Conservation (phyloP, 2,888 invertebrate genomes). For the Epistrophe eligans region DNA sequence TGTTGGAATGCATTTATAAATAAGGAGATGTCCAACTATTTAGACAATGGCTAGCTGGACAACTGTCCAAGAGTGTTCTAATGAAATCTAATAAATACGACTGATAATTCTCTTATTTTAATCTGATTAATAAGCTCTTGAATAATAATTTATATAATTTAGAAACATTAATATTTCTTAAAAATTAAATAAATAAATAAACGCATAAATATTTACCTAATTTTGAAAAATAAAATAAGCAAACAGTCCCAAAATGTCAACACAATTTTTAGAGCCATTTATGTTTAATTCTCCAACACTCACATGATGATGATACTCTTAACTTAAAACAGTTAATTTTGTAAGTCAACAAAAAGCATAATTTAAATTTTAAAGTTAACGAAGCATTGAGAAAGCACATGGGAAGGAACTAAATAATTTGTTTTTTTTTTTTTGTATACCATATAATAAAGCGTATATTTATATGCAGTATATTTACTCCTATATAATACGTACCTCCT, state of each 20-base stretch:
- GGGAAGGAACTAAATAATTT: neutral
- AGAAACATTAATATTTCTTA: too few species aligned
- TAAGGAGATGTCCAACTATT: too few species aligned
- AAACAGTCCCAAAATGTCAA: neutral
- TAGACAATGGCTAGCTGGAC: too few species aligned
- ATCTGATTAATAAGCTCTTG: too few species aligned
- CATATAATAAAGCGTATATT: too few species aligned
- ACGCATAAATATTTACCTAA: too few species aligned
- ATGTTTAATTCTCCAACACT: neutral
- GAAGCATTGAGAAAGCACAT: conserved; percentile 62
- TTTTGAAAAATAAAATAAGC: neutral
- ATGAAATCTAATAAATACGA: too few species aligned
- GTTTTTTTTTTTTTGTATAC: neutral
- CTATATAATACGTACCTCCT: conserved; percentile 86
- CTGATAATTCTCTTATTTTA: too few species aligned
- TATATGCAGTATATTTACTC: conserved; percentile 1
- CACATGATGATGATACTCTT: neutral
- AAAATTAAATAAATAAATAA: too few species aligned
- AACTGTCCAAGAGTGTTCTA: too few species aligned
- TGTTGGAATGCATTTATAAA: too few species aligned
- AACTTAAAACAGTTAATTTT: conserved; percentile 62
- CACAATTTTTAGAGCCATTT: neutral
- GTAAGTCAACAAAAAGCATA: conserved; percentile 9
- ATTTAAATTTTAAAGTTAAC: conserved; percentile 38
- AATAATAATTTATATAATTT: too few species aligned